Conservation (phyloP, 2,888 invertebrate species). For the Protodeltote pygarga region DNA sequence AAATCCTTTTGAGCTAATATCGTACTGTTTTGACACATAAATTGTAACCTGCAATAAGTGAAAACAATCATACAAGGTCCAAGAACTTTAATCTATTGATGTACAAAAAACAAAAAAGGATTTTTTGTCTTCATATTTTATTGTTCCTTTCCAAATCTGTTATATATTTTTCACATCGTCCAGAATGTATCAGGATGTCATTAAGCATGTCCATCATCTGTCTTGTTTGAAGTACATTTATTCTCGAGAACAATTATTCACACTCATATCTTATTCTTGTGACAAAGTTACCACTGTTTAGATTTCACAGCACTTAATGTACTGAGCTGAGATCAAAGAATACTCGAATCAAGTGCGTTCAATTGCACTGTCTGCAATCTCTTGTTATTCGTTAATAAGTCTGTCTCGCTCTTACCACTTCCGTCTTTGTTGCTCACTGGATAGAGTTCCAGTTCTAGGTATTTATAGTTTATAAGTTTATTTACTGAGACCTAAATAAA, state of each 20-base stretch:
- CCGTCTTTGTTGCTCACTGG: conserved; percentile 11
- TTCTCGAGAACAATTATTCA: conserved; percentile 12
- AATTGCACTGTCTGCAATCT: conserved; percentile 38
- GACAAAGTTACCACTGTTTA: conserved; percentile 13
- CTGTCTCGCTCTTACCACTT: conserved; percentile 10
- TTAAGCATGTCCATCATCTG: neutral
- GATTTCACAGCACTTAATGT: conserved; percentile 18
- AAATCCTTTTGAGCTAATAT: conserved; percentile 16
- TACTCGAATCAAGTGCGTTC: conserved; percentile 34
- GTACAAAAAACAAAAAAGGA: conserved; percentile 23
- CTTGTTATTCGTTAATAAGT: conserved; percentile 16
- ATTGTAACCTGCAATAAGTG: conserved; percentile 13
- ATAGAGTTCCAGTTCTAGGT: conserved; percentile 6
- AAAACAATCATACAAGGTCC: conserved; percentile 17
- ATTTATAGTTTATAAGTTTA: conserved; percentile 21
- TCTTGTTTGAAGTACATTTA: neutral
- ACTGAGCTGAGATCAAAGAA: conserved; percentile 34
- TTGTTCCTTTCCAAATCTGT: neutral
- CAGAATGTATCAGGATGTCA: neutral
- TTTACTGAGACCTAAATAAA: too few relatives aligned
- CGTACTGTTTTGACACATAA: conserved; percentile 9
- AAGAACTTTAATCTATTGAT: conserved; percentile 23
- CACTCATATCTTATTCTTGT: conserved; percentile 1
- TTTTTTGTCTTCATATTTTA: conserved; percentile 4
- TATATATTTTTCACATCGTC: neutral